Conservation (phyloP, 2,113 vertebrate species). For the Dipodomys merriami region DNA sequence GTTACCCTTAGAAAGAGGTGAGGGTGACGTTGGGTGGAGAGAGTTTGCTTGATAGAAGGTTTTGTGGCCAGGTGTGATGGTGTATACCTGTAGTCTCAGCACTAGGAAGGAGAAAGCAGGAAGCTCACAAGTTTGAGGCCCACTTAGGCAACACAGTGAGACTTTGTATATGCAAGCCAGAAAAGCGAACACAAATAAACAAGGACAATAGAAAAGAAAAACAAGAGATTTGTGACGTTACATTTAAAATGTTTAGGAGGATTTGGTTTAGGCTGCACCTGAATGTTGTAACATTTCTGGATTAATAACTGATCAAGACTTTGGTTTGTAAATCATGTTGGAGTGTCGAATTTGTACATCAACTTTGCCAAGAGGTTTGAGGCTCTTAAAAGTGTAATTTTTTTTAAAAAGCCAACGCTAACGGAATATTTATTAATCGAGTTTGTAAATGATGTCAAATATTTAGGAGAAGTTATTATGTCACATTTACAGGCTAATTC, state of each 20-base stretch:
- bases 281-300: conserved; percentile 37
- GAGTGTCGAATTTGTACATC: not conserved
- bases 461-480: conserved; percentile 27
- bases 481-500: conserved; percentile 47
- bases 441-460: conserved; percentile 53
- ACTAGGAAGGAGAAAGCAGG: not conserved
- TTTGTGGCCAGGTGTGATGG: not conserved
- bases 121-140: not conserved
- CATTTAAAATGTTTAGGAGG: not conserved
- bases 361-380: conserved; percentile 3
- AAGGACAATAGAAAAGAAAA: no score
- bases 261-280: conserved; percentile 27
- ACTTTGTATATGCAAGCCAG: not conserved
- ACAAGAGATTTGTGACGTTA: no score
- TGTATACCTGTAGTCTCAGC: not conserved
- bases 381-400: conserved; percentile 15
- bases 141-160: not conserved
- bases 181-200: no score
- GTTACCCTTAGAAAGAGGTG: not conserved
- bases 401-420: conserved; percentile 39
- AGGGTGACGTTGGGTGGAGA: not conserved
- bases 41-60: not conserved
- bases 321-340: conserved; percentile 4
- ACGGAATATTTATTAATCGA: conserved; percentile 14
- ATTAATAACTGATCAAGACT: conserved; percentile 35